Evolutionary conservation across 2,888 invertebrate genomes (phyloP), one percentile per base, ranked within the genome.

Genomic region (Adineta ricciae): DNA sequence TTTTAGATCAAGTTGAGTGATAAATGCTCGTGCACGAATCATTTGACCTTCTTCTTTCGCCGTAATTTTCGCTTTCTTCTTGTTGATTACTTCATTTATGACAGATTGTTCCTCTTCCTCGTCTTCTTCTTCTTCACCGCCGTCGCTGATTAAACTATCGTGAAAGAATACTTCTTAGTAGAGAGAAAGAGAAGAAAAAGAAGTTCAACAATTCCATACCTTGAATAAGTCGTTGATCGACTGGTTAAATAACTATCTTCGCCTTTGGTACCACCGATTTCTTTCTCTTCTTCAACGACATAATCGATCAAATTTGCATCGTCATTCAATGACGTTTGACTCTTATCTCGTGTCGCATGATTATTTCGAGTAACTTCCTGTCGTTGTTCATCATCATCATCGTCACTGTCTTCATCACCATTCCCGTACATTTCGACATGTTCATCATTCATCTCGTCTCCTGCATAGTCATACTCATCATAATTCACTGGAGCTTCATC

Each of bases 11-110:
- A 85, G 72, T 82, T 73, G 83, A 56, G 83, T 85, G 19, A 85
- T 32, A 56, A 73, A 84, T 21, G 83, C 82, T 84, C 85, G 83
- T 46, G 78, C 72, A 21, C 82, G 78, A 38, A 85, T 85, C 78
- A 85, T 84, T 84, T 85, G 38, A 21, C 73, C 38, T 50, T 85
- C 78, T n/a, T 84, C 84, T 56, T 84, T 84, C 54, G 78, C 36
- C 3, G n/a, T 9, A 41, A 78, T 41, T 41, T 78, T 78, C 32
- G 0, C 19, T 32, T 64, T 64, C 32, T 32, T 16, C 3, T 64
- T 64, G 16, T 4, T 36, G 27, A 0, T 19, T 1, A 19, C 7
- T 78, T 78, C 24, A 78, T 78, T 78, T 78, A n/a, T 36, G 9
- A 3, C 0, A n/a, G 21, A 14, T 24, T 41, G 24, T n/a, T 38